Base-by-base conservation (phyloP, 2,797 vertebrate species). In the Lepus oiostolus region DNA sequence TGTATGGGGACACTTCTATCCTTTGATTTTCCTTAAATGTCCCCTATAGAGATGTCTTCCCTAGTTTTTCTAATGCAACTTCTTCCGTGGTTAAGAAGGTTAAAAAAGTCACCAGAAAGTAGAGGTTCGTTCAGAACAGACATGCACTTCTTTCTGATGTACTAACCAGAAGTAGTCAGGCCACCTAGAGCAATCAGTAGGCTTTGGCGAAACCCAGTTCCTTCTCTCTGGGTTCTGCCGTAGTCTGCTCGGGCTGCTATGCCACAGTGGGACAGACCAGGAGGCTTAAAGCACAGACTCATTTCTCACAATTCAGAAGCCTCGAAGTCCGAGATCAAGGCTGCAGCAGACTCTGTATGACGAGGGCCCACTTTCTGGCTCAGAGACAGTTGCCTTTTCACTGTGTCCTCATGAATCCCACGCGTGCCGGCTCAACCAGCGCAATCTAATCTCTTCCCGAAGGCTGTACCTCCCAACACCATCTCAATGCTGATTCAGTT, bases 121-220 rank as follows among this genome's bases (percentile, higher is more conserved):
- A 17, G 22, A 63, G 30, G 12, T 21, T n/a, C 32, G 42, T 28
- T 58, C 32, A 80, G 87, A 70, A 89, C 22, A 58, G 35, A 70
- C 11, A 5, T 30, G 0, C 19, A 71, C 42, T 63, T 80, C 26
- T 47, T 21, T 16, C 13, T 60, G 26, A 19, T 24, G 8, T 35
- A 5, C 26, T 0, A 3, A 4, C 30, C 26, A 30, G 28, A 60
- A 71, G 12, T 2, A 60, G 72, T 22, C 62, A 60, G 30, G 5
- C 11, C 1, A 30, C 16, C n/a, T 16, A 19, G 19, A 62, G 42
- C 16, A 6, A 26, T 10, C 14, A 9, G 26, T 7, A 26, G 38
- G 4, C 8, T 58, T 1, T 0, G 7, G 32, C 5, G 14, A 79
- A 60, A n/a, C 6, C 52, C 70, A 2, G 6, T 9, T 76, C 47